A percentile compares a stretch with the other conserved stretches of the same genome.
Conservation (phyloP, 2,113 vertebrate genomes). For the Picathartes gymnocephalus region DNA sequence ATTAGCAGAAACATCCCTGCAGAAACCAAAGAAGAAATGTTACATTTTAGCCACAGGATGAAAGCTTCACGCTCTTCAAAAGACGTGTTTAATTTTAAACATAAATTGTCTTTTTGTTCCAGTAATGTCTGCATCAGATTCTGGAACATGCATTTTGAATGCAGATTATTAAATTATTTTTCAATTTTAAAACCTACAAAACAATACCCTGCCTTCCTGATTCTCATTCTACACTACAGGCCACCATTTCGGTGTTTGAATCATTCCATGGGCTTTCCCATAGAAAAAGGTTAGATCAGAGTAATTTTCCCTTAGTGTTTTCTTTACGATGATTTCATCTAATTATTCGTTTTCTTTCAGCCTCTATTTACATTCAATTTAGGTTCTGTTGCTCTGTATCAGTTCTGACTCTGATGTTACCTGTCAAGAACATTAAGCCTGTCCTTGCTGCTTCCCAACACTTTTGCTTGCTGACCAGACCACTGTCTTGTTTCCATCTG, state of each 20-base stretch:
- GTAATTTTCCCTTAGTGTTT: not conserved
- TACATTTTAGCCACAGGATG: not conserved
- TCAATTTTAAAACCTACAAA: not conserved
- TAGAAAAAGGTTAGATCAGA: not conserved
- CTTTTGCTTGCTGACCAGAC: not conserved
- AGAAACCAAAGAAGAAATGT: not conserved
- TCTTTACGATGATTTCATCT: not conserved
- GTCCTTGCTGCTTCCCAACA: not conserved
- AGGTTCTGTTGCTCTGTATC: not conserved
- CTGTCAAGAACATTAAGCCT: not conserved
- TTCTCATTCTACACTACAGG: not conserved
- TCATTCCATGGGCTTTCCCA: not conserved
- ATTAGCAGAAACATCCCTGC: not conserved
- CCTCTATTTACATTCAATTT: not conserved
- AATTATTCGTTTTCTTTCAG: not conserved
- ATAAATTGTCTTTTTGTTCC: not conserved
- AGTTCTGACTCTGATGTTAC: not conserved
- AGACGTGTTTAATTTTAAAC: rapidly evolving
- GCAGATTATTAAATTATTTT: not conserved
- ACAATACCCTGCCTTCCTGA: not conserved
- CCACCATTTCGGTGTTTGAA: not conserved
- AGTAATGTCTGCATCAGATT: not conserved
- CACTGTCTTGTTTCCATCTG: not conserved
- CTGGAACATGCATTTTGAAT: not conserved
- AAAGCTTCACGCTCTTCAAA: not conserved